Percentiles rank a stretch among this genome's conserved stretches.
These are phyloP conservation scores for Pterocles gutturalis DNA, from an alignment of 2,113 vertebrate species.

Conservation along the genomic window DNA sequence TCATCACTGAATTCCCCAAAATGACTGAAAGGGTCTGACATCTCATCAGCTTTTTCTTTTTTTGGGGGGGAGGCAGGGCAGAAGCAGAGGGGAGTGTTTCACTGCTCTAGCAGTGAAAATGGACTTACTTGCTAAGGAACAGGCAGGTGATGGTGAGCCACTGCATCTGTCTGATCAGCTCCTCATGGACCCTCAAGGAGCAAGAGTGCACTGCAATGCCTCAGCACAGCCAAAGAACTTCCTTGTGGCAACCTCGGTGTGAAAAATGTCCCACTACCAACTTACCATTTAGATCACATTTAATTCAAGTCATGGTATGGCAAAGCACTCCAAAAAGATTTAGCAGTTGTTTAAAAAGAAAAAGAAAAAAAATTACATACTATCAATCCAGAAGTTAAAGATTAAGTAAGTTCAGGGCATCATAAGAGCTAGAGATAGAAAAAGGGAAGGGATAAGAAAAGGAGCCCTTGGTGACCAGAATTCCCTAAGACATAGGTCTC, in stretches of 20 bases:
- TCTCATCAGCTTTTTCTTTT: background rate
- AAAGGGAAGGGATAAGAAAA: background rate
- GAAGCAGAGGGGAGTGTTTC: background rate
- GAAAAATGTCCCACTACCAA: background rate
- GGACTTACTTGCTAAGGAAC: background rate
- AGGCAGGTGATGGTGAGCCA: background rate
- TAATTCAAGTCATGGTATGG: background rate
- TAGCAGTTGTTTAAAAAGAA: too few relatives aligned
- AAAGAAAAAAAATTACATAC: background rate
- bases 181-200: background rate
- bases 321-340: background rate
- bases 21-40: background rate
- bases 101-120: background rate
- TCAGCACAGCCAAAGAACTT: background rate
- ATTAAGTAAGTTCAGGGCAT: background rate
- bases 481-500: background rate
- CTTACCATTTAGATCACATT: background rate
- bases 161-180: background rate
- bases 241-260: background rate
- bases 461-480: background rate
- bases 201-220: background rate
- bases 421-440: background rate
- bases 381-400: background rate
- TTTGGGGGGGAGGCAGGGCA: fast-evolving
- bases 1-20: background rate